Base-by-base conservation (phyloP, 1,140 invertebrate genomes). In the Lordiphosa mommai region DNA sequence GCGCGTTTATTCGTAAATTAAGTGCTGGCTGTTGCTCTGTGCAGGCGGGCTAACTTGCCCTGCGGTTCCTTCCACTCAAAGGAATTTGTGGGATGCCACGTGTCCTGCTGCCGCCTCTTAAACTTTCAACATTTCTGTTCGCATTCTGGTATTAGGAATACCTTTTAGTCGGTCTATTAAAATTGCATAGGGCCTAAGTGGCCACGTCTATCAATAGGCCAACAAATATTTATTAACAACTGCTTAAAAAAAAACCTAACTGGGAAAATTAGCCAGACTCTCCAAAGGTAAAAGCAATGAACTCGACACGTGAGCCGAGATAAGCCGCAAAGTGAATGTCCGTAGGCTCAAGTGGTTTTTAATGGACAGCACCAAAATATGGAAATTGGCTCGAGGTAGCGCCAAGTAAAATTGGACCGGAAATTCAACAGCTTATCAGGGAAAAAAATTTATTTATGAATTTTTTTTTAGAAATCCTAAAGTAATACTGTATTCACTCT, bases 1-100 rank as follows among this genome's bases (percentile, higher is more conserved):
- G 76, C 76, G 77, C 76, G 76, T 84, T 82, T 82, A 82, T 82
- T 82, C 76, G 76, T 82, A 82, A 82, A 82, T 82, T 82, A 82
- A 82, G 76, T 82, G 76, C 76, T 82, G 76, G 77, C 76, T 82
- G 76, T 70, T 84, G 73, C 68, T 79, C 61, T 63, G 58, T 59
- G 30, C 79, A 74, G 59, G 60, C 63, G 56, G 60, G 48, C 49
- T 44, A 68, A 68, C 55, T 69, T 70, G 50, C 34, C 66, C 51
- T 66, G 66, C 40, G 66, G 66, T 69, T 60, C 29, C 17, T 53
- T 59, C 65, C 66, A 69, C 66, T 65, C 61, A 69, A 69, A 65
- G 66, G 56, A 30, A 70, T 70, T 61, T 61, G 20, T 23, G 20
- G 20, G 20, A 23, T 23, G 20, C 12, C 13, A 17, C 13, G 44